A percentile compares a stretch with the other conserved stretches of the same genome.
Conservation (phyloP, 2,888 invertebrate genomes). For the Aplocera efformata region DNA sequence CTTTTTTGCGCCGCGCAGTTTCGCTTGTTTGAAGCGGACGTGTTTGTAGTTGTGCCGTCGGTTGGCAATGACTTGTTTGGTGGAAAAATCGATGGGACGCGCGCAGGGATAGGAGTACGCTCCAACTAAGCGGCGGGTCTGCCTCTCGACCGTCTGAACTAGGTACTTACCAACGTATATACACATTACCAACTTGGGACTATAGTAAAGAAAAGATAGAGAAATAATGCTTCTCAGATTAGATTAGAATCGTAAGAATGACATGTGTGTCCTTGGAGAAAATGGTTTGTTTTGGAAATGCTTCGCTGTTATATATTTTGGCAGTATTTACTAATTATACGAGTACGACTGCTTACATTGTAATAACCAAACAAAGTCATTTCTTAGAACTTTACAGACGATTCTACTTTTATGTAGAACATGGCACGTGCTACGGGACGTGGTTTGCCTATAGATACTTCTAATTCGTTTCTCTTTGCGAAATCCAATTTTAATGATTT, state of each 20-base stretch:
- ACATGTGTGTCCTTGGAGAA: slow-evolving; percentile 12
- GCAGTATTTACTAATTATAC: too few relatives aligned
- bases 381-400: too few relatives aligned
- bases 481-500: too few relatives aligned
- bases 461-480: too few relatives aligned
- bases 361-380: too few relatives aligned
- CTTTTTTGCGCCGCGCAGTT: slow-evolving; percentile 35
- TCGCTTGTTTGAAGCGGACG: slow-evolving; percentile 43
- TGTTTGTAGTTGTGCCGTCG: slow-evolving; percentile 66
- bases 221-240: slow-evolving; percentile 2
- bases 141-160: slow-evolving; percentile 1
- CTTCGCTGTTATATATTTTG: background rate
- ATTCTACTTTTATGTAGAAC: too few relatives aligned
- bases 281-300: slow-evolving; percentile 1
- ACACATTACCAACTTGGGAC: slow-evolving; percentile 21
- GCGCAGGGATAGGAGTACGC: slow-evolving; percentile 61
- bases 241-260: slow-evolving; percentile 24
- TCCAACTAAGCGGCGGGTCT: slow-evolving; percentile 29
- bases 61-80: slow-evolving; percentile 66
- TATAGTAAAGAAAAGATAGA: slow-evolving; percentile 4
- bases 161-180: slow-evolving; percentile 31
- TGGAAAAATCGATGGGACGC: slow-evolving; percentile 72
- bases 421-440: too few relatives aligned
- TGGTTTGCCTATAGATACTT: too few relatives aligned
- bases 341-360: too few relatives aligned